Base-by-base conservation (phyloP, 2,797 vertebrate genomes). In the Neopelma chrysocephalum region DNA sequence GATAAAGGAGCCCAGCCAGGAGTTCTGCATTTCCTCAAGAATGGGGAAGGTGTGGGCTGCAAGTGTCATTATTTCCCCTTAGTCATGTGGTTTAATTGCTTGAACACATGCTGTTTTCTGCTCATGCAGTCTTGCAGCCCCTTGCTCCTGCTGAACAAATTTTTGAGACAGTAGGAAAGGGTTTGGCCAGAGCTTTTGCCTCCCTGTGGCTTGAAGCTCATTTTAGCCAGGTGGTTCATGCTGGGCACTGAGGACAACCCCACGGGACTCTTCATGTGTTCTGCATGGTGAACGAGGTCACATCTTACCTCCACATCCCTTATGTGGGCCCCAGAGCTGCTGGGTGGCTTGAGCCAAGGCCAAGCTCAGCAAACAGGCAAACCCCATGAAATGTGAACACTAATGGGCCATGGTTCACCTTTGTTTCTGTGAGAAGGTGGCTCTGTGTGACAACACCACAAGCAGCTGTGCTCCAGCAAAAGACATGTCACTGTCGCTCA, bases 91-190 rank as follows among this genome's bases (percentile, higher is more conserved):
- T 45, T 94, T 69, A 79, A 94, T 47, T 86, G 56, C 66, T 79
- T 27, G 54, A 48, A 50, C 54, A 87, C 10, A 23, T 3, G 18
- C 8, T 83, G 53, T 66, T 81, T 86, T 79, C 53, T 18, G 34
- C 48, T 73, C 23, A 0, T 0, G 0, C 31, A 34, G 42, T 17
- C 47, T 56, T 56, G 53, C 21, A 93, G 64, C 15, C 18, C 48
- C 53, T 54, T 31, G 71, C 13, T 73, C 29, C 65, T 29, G 38
- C 48, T 76, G 53, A 91, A 21, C 18, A 8, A 3, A 1, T 0
- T 53, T 29, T 23, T 1, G 32, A 60, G 79, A 34, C 27, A 48
- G 47, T 3, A 3, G n/a, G 9, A 0, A 0, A 68, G 42, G 45
- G 19, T 31, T 65, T 72, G 69, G 38, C 6, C 38, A 51, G 11